A percentile compares a stretch with the other conserved stretches of the same genome.
These are phyloP conservation scores for Microtus ochrogaster DNA, from an alignment of 2,113 vertebrate genomes.

Conservation along the genomic window DNA sequence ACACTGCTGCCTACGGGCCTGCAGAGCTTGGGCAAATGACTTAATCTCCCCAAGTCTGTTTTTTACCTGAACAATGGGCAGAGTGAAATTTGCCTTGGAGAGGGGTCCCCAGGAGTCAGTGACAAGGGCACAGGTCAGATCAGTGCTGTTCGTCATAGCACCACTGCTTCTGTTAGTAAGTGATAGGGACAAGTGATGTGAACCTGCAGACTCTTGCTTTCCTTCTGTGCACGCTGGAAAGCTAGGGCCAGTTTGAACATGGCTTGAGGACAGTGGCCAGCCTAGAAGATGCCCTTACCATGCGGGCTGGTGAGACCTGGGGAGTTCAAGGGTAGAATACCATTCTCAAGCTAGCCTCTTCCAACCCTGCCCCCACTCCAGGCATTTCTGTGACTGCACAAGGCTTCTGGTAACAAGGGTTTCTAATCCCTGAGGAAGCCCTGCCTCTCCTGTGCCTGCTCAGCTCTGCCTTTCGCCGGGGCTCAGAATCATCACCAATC, in stretches of 20 bases:
- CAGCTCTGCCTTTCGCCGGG: not conserved
- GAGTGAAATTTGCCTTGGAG: not conserved
- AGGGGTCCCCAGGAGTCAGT: not conserved
- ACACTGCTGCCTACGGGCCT: not conserved
- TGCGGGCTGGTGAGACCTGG: not conserved
- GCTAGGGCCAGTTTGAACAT: too few relatives aligned
- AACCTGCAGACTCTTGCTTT: not conserved
- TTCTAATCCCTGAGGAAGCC: not conserved
- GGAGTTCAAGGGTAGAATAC: not conserved
- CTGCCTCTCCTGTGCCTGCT: not conserved
- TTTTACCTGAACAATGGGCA: not conserved
- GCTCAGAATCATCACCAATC: constrained; percentile 27
- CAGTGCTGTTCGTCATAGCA: rapidly evolving
- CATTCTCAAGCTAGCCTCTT: not conserved
- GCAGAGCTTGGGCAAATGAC: not conserved
- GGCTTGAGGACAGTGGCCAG: not conserved
- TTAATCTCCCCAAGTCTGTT: not conserved
- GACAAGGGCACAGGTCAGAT: not conserved
- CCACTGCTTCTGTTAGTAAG: not conserved
- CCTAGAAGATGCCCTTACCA: not conserved
- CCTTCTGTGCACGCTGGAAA: not conserved
- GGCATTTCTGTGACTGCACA: not conserved
- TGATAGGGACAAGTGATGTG: not conserved
- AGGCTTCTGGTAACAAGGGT: not conserved
- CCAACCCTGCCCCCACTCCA: not conserved